Percentiles rank a stretch among this genome's conserved stretches.
These are phyloP conservation scores for Masticophis lateralis DNA, from an alignment of 2,797 vertebrate genomes.

Conservation along the genomic window DNA sequence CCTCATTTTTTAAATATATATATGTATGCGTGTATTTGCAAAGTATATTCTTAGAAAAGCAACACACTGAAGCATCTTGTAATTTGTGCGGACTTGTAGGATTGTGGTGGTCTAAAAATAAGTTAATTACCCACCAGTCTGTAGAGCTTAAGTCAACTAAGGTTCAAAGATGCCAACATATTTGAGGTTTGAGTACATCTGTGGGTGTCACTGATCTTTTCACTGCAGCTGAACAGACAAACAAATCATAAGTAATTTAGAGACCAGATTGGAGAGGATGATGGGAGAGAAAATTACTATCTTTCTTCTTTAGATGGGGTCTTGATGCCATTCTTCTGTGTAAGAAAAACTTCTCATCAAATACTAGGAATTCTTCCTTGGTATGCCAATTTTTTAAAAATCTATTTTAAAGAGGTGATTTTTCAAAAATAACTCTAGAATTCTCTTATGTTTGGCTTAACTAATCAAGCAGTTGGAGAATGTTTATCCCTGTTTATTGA, in stretches of 20 bases:
- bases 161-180: conserved; percentile 58
- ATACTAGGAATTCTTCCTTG: conserved; percentile 23
- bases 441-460: background rate
- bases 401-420: background rate
- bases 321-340: background rate
- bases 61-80: conserved; percentile 56
- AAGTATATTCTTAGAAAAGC: conserved; percentile 63
- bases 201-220: conserved; percentile 25
- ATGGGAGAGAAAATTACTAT: conserved; percentile 29
- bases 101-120: conserved; percentile 64
- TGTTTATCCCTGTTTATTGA: background rate
- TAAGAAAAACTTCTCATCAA: conserved; percentile 9
- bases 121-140: conserved; percentile 64
- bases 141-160: conserved; percentile 49
- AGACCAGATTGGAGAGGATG: conserved; percentile 43
- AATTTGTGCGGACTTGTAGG: conserved; percentile 60
- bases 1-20: conserved; percentile 23
- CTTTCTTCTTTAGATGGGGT: conserved; percentile 17
- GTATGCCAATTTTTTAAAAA: background rate
- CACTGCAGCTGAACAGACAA: conserved; percentile 1
- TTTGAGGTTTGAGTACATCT: conserved; percentile 49
- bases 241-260: conserved; percentile 36
- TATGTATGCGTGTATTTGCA: conserved; percentile 29
- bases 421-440: background rate
- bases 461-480: background rate